phyloP scores from a whole-genome alignment of 2,797 vertebrate genomes.

The Hapalemur alaotrensis region DNA sequence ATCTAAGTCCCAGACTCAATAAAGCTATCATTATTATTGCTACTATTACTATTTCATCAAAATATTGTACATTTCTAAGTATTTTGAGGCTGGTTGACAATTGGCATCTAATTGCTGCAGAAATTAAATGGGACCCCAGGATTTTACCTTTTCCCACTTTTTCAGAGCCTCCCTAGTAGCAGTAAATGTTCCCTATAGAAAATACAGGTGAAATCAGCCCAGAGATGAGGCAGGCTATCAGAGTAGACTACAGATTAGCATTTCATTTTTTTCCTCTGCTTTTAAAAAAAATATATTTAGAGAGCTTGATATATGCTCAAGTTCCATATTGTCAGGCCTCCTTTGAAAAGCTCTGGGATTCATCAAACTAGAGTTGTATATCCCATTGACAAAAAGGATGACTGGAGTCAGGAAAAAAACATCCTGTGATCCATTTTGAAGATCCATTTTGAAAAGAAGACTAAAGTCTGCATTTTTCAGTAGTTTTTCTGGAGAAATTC shows the following conservation, averaged over 20 bases:
- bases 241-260: background rate
- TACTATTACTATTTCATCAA: background rate
- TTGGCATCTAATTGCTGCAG: background rate
- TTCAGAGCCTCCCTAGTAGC: background rate
- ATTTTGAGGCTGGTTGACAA: constrained; percentile 11
- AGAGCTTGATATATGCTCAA: background rate
- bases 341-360: background rate
- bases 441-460: constrained; percentile 13
- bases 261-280: background rate
- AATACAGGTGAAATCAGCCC: background rate
- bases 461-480: background rate
- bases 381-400: background rate
- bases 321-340: background rate
- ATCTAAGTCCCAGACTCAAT: background rate
- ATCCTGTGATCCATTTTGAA: background rate
- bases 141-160: background rate
- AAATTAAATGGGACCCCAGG: background rate
- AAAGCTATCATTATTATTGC: background rate
- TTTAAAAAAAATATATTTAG: background rate
- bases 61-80: background rate
- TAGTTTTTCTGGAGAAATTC: constrained; percentile 6
- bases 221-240: background rate
- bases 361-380: background rate
- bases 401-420: background rate
- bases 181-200: background rate